Evolutionary conservation across 2,113 vertebrate species (phyloP).

Genomic region (Martes martes): DNA sequence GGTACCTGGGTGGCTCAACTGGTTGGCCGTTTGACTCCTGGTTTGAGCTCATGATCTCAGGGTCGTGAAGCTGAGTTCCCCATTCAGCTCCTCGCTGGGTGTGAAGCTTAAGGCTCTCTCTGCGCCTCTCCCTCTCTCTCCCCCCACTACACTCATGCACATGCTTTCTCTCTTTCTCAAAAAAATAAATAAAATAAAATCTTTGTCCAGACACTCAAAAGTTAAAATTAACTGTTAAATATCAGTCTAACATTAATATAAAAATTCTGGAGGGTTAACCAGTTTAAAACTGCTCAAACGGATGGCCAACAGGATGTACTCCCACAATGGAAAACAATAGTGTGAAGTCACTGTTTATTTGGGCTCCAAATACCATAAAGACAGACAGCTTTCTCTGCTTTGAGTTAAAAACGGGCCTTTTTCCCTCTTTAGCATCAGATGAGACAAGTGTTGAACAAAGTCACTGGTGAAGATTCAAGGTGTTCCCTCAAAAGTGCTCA

Average conservation of each 20-base stretch:
- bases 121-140: background rate
- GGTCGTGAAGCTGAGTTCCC: background rate
- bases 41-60: background rate
- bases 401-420: background rate
- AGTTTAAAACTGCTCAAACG: background rate
- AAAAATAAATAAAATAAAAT: background rate
- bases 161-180: background rate
- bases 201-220: background rate
- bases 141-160: background rate
- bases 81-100: background rate
- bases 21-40: background rate
- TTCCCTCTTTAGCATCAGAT: background rate
- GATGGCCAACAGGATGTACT: background rate
- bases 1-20: background rate
- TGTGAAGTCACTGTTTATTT: slow-evolving; percentile 36
- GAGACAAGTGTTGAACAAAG: background rate
- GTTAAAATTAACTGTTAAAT: background rate
- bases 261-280: background rate
- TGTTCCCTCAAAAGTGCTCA: background rate
- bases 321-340: slow-evolving; percentile 13
- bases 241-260: background rate
- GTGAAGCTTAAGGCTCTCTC: background rate
- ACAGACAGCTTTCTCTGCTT: background rate
- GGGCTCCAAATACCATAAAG: background rate
- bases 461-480: background rate